These are phyloP conservation scores for Ciconia maguari DNA, from an alignment of 2,113 vertebrate species.

Conservation along the genomic window DNA sequence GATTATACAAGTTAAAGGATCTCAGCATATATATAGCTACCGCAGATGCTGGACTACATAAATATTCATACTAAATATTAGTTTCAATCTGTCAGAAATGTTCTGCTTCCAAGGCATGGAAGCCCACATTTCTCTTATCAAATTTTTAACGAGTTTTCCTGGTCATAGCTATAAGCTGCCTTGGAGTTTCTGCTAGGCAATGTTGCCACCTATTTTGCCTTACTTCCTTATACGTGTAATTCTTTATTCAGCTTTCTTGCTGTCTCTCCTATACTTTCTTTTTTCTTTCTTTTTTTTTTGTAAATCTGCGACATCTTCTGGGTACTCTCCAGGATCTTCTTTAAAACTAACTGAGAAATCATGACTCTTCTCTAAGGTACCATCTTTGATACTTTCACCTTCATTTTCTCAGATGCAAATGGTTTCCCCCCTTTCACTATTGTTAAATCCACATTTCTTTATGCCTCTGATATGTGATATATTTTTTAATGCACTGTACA, in stretches of 20 bases:
- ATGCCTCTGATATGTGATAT: neutral
- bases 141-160: neutral
- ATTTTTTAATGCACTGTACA: neutral
- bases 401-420: neutral
- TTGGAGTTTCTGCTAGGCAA: neutral
- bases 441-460: neutral
- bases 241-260: neutral
- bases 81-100: constrained; percentile 6
- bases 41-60: neutral
- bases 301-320: neutral
- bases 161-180: neutral
- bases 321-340: neutral
- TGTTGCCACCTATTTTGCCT: neutral
- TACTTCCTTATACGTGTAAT: neutral
- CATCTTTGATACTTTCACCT: neutral
- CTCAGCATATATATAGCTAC: neutral
- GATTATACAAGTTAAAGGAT: neutral
- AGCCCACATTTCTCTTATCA: neutral
- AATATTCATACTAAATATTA: neutral
- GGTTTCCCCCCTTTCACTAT: neutral
- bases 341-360: neutral
- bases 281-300: neutral
- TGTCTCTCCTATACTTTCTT: neutral
- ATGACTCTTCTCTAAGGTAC: neutral
- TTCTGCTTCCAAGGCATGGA: neutral